These are phyloP conservation scores for Oriolus oriolus DNA, from an alignment of 2,113 vertebrate genomes.

Conservation along the genomic window DNA sequence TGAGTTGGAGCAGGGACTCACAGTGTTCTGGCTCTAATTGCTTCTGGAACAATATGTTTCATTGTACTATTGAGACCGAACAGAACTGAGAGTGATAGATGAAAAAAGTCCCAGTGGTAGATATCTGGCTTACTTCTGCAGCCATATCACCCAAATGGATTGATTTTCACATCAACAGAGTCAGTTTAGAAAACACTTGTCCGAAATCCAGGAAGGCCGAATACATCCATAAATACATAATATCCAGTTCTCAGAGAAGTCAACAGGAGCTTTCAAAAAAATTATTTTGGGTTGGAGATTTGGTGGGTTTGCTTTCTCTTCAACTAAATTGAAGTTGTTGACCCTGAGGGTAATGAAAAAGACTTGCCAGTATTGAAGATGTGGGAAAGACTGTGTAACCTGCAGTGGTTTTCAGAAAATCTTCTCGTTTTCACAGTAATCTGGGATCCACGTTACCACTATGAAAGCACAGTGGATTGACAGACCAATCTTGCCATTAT, in stretches of 20 bases:
- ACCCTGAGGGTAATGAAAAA: neutral
- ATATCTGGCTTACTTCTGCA: neutral
- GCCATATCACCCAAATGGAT: neutral
- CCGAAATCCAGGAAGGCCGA: neutral
- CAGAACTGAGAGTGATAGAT: neutral
- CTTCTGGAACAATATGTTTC: neutral
- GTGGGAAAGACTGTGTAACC: neutral
- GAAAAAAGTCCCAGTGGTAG: neutral
- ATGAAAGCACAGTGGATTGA: neutral
- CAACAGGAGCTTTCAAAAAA: neutral
- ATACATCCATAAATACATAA: neutral
- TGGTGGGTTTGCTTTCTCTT: neutral
- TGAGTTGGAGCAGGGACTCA: neutral
- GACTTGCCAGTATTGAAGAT: neutral
- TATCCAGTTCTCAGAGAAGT: neutral
- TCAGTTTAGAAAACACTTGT: neutral
- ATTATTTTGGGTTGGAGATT: neutral
- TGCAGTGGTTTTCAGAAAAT: neutral
- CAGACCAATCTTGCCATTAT: neutral
- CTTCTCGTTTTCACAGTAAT: neutral
- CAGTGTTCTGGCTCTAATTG: neutral
- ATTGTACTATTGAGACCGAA: neutral
- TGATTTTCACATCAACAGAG: neutral
- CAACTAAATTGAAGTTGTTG: neutral
- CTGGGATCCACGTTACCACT: neutral